Evolutionary conservation across 2,797 vertebrate species (phyloP).

Genomic region (Miichthys miiuy): DNA sequence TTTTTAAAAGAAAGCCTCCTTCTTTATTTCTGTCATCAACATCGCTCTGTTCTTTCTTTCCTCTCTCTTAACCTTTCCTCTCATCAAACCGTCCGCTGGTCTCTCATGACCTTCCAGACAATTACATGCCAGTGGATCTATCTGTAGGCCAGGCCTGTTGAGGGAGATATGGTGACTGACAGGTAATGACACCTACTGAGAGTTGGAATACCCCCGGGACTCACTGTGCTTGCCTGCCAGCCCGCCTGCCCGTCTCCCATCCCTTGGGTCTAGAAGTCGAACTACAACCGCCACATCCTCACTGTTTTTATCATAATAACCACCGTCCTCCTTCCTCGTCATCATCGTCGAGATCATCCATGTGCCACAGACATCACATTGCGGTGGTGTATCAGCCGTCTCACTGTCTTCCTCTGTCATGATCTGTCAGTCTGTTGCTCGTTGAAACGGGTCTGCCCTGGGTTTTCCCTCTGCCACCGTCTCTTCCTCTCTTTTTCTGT

Average conservation of each 20-base stretch:
- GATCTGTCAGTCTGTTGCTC: conserved; percentile 47
- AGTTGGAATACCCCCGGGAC: conserved; percentile 60
- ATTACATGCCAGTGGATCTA: conserved; percentile 65
- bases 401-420: conserved; percentile 42
- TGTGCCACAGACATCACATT: conserved; percentile 13
- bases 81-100: conserved; percentile 58
- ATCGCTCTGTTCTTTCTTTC: conserved; percentile 1
- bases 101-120: conserved; percentile 67
- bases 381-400: conserved; percentile 17
- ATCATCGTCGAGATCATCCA: conserved; percentile 30
- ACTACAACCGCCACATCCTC: conserved; percentile 17
- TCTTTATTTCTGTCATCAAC: conserved; percentile 25
- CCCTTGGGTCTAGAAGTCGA: conserved; percentile 47
- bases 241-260: conserved; percentile 38
- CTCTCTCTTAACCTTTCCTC: conserved; percentile 36
- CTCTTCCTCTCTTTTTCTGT: conserved; percentile 44
- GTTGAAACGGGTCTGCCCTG: conserved; percentile 49
- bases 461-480: conserved; percentile 48
- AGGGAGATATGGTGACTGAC: conserved; percentile 76
- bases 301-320: conserved; percentile 59
- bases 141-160: conserved; percentile 65
- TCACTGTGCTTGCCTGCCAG: conserved; percentile 43
- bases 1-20: not conserved
- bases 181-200: conserved; percentile 79
- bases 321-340: conserved; percentile 26